phyloP scores from a whole-genome alignment of 2,113 vertebrate species.

The Melanostigma gelatinosum region DNA sequence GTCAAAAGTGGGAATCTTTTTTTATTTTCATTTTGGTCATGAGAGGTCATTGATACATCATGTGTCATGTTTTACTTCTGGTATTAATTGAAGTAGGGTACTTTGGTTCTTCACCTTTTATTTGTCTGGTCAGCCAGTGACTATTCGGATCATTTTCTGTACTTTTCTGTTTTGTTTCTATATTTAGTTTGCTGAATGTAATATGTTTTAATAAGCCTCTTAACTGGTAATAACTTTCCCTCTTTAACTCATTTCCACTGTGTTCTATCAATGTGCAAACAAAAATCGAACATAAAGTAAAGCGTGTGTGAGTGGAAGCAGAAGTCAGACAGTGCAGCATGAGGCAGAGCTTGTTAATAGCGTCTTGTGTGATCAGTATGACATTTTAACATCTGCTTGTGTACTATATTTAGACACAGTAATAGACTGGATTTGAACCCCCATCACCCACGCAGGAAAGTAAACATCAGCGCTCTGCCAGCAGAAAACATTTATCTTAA shows the following conservation, averaged over 20 bases:
- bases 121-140: not conserved
- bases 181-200: not conserved
- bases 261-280: slow-evolving; percentile 12
- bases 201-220: not conserved
- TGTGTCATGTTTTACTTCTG: not conserved
- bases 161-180: not conserved
- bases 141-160: not conserved
- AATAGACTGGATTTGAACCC: slow-evolving; percentile 46
- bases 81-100: not conserved
- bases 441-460: slow-evolving; percentile 37
- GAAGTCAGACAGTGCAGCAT: slow-evolving; percentile 25
- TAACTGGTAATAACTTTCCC: not conserved
- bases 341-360: slow-evolving; percentile 30
- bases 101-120: not conserved
- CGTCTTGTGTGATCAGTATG: slow-evolving; percentile 46
- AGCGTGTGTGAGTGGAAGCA: slow-evolving; percentile 22
- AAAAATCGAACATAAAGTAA: slow-evolving; percentile 14
- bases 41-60: not conserved
- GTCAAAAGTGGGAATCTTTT: not conserved
- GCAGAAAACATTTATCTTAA: slow-evolving; percentile 42
- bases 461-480: slow-evolving; percentile 36
- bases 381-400: slow-evolving; percentile 50
- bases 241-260: not conserved
- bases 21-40: not conserved
- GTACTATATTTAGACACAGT: slow-evolving; percentile 52